Base-by-base conservation (phyloP, 1,140 invertebrate species). In the Ceratosolen solmsi region DNA sequence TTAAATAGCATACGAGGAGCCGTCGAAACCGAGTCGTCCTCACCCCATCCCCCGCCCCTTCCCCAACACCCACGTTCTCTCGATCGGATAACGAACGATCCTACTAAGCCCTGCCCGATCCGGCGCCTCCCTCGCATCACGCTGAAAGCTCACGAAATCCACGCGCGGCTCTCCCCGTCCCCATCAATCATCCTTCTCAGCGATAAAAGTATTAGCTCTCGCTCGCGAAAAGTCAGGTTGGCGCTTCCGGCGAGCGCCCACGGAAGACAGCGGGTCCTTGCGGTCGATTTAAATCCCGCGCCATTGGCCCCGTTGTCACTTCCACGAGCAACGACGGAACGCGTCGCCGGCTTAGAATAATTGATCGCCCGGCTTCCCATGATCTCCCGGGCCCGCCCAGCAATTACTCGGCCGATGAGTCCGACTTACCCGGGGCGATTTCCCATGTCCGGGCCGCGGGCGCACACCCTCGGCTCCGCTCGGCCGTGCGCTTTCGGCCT, bases 341-440 rank as follows among this genome's bases (percentile, higher is more conserved):
- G 46, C 46, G 0, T 20, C 15, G 27, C 27, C n/a, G 72, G 82
- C 82, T 86, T 86, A 85, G 77, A 87, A 85, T 86, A 85, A 89
- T 88, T 88, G 86, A 87, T 89, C 87, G 88, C 89, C 89, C 86
- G 87, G 86, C 84, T 89, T 87, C 87, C 85, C 88, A 86, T 89
- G 89, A 88, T 87, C 85, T 84, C 30, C 72, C 49, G 46, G 82
- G 75, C 73, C 84, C 88, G 87, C 86, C 87, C 87, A 87, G 84
- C 88, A 87, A 89, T 89, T 89, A 89, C 72, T 75, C 84, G 84
- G 85, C 84, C 85, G 86, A 86, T 87, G 87, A 86, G 54, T 38
- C 85, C 84, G 82, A 73, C 49, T 38, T 22, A 65, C 79, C 33
- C 58, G 4, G 65, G 85, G 88, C 88, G 75, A 86, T 89, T 89